Base-by-base conservation (phyloP, 1,140 invertebrate genomes). In the Sogatella furcifera region DNA sequence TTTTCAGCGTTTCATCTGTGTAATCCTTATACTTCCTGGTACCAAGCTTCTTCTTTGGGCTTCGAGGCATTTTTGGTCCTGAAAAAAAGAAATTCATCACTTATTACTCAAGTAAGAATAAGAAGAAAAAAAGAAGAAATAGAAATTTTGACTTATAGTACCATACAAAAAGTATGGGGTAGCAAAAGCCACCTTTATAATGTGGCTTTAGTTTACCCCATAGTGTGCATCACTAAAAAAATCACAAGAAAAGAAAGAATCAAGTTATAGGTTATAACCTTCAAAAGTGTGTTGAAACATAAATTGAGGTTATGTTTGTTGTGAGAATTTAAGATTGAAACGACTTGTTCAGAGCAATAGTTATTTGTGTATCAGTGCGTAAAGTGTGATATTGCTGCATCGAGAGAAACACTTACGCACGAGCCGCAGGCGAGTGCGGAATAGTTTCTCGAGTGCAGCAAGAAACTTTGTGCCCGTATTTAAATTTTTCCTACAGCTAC, bases 51-150 rank as follows among this genome's bases (percentile, higher is more conserved):
- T 24, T 52, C 41, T 60, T 24, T n/a, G 21, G 19, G n/a, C 55
- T 42, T 60, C 59, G 21, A 60, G 59, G 46, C 59, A 60, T 60
- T 54, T 60, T 60, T 53, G 15, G 22, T 17, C 49, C 22, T 19
- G 14, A 60, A 60, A 55, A 42, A 53, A 38, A 60, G 10, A 19
- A 49, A 49, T 5, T 49, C 10, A 22, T 49, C 5, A 49, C 2
- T 49, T 49, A 49, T 49, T 19, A 19, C 15, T 49, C 34, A 38
- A 38, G 34, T 38, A 38, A 38, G 9, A 38, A 38, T 4, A 38
- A 38, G 34, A 38, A 38, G 34, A 38, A 38, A 38, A 38, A 2
- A 38, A 3, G 34, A 38, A 38, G 9, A 38, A 38, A 10, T 8
- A 38, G 34, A 38, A 38, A 38, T 49, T 49, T 49, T 19, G 21